Conservation (phyloP, 2,888 invertebrate species). For the Apantesis nais region DNA sequence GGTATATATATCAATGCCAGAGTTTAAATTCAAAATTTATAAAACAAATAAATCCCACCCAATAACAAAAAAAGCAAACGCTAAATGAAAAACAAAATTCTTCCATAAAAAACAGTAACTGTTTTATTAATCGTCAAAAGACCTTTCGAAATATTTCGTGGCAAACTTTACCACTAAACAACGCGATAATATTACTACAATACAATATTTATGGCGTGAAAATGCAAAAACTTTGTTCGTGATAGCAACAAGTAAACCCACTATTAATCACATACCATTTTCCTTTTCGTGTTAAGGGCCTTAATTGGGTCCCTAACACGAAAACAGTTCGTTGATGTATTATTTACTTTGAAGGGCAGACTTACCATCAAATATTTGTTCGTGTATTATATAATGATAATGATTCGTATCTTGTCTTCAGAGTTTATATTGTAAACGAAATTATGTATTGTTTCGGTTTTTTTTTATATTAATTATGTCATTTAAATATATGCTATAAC, state of each 20-base stretch:
- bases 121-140: not conserved
- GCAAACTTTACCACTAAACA: not conserved
- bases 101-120: not conserved
- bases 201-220: constrained; percentile 12
- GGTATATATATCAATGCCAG: too few relatives aligned
- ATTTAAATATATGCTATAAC: too few relatives aligned
- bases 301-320: constrained; percentile 17
- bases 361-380: not conserved
- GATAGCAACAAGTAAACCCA: constrained; percentile 38
- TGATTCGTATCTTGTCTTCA: not conserved
- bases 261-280: constrained; percentile 41
- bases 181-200: constrained; percentile 1
- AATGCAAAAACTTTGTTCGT: constrained; percentile 8
- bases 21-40: not conserved
- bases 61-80: not conserved
- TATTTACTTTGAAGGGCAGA: constrained; percentile 6
- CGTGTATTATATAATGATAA: not conserved
- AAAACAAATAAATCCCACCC: not conserved
- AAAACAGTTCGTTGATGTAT: constrained; percentile 26
- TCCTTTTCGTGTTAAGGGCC: constrained; percentile 20
- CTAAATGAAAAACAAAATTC: not conserved
- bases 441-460: too few relatives aligned
- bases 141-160: not conserved
- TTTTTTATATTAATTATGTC: too few relatives aligned
- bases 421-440: too few relatives aligned